phyloP scores from a whole-genome alignment of 2,113 vertebrate species.

The Muscicapa adusta region DNA sequence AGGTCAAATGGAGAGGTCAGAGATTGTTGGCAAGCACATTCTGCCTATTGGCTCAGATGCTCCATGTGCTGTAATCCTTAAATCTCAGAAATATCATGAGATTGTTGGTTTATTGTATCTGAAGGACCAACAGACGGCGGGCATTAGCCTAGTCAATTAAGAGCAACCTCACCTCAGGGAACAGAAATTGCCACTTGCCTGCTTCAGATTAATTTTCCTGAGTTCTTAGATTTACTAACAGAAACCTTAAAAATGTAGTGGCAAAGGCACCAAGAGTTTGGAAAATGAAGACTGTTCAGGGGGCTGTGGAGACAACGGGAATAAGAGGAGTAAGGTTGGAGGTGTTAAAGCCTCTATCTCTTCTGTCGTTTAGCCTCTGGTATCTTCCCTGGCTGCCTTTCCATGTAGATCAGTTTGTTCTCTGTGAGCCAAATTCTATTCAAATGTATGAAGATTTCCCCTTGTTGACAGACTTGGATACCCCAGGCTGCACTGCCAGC shows the following conservation, averaged over 20 bases:
- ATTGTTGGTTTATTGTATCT: not conserved
- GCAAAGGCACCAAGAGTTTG: not conserved
- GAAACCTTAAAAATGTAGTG: not conserved
- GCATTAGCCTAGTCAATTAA: not conserved
- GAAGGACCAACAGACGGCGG: not conserved
- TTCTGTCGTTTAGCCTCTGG: not conserved
- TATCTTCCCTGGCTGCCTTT: not conserved
- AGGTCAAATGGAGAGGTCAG: slow-evolving; percentile 19
- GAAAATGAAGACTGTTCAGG: not conserved
- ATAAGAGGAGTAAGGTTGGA: not conserved
- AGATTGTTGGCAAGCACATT: not conserved
- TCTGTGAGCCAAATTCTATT: not conserved
- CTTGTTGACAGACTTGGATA: not conserved
- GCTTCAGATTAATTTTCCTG: not conserved
- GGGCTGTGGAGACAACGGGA: not conserved
- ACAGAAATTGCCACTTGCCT: not conserved
- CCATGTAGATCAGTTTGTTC: not conserved
- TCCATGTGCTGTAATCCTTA: not conserved
- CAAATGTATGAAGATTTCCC: not conserved
- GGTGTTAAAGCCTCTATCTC: not conserved
- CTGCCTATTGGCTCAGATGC: not conserved
- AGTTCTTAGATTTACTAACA: not conserved
- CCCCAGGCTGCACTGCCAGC: not conserved
- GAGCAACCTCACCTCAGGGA: not conserved
- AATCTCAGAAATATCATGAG: not conserved